Percentiles rank a stretch among this genome's conserved stretches.
Conservation (phyloP, 2,113 vertebrate genomes). For the Indicator indicator region DNA sequence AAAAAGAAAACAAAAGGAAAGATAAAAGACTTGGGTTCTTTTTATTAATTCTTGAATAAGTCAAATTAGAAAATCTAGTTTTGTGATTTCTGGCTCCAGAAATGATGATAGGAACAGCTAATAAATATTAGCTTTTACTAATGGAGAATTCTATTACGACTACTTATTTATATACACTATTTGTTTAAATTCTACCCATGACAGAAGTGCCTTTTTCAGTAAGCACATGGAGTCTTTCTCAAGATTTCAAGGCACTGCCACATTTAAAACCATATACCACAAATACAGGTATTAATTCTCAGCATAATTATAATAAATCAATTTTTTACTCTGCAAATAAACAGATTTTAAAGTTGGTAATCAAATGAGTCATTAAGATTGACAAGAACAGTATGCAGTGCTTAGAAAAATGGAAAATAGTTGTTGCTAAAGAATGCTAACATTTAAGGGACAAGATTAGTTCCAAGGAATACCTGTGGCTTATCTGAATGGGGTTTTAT, state of each 20-base stretch:
- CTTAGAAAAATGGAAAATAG: not conserved
- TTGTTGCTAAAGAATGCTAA: not conserved
- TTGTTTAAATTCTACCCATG: not conserved
- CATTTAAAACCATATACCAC: not conserved
- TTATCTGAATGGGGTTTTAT: not conserved
- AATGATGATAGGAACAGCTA: not conserved
- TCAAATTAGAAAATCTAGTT: not conserved
- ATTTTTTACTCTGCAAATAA: not conserved
- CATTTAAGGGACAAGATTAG: not conserved
- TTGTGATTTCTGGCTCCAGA: constrained; percentile 2
- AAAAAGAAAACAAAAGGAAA: no score
- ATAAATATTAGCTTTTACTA: constrained; percentile 27
- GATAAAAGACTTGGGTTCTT: not conserved
- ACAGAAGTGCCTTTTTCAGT: not conserved
- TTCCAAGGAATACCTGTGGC: not conserved
- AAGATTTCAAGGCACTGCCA: not conserved
- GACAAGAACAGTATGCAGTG: not conserved
- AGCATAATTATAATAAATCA: not conserved
- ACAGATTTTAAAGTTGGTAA: not conserved
- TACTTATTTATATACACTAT: constrained; percentile 24
- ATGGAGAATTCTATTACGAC: not conserved
- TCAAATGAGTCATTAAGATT: not conserved
- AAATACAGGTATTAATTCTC: not conserved
- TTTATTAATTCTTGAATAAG: not conserved
- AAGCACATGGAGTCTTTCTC: constrained; percentile 1